Percentiles rank a stretch among this genome's conserved stretches.
These are phyloP conservation scores for Azemiops feae DNA, from an alignment of 2,113 vertebrate genomes.

Conservation along the genomic window DNA sequence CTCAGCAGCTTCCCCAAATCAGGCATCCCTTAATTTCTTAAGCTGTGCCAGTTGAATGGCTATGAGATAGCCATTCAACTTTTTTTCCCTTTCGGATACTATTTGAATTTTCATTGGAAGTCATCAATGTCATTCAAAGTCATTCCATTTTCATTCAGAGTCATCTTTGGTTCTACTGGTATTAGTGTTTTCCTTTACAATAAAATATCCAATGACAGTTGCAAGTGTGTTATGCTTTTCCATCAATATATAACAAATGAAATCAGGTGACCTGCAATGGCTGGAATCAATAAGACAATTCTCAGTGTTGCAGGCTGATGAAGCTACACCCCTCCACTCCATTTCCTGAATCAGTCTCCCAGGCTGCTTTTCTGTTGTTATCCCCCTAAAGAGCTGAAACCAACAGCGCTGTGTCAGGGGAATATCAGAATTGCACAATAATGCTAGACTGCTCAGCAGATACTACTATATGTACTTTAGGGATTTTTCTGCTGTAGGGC, in stretches of 20 bases:
- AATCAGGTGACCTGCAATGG: background rate
- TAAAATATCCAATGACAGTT: background rate
- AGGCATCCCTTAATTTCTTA: background rate
- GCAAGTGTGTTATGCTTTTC: background rate
- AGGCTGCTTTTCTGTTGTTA: background rate
- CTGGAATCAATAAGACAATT: background rate
- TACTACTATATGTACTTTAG: too few species aligned
- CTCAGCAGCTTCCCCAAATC: background rate
- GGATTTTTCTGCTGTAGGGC: too few species aligned
- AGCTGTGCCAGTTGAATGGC: background rate
- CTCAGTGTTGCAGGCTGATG: background rate
- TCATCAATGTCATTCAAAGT: background rate
- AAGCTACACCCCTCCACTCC: background rate
- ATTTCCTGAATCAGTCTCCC: background rate
- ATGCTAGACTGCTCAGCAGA: background rate
- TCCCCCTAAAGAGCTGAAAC: background rate
- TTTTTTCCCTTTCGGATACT: fast-evolving
- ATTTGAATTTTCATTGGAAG: background rate
- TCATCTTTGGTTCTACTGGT: background rate
- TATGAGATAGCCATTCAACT: background rate
- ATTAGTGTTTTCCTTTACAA: background rate
- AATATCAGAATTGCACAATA: background rate
- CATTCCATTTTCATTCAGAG: background rate
- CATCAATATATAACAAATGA: background rate
- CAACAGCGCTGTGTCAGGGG: background rate